Conservation (phyloP, 1,140 invertebrate genomes). For the Megathymus violae region DNA sequence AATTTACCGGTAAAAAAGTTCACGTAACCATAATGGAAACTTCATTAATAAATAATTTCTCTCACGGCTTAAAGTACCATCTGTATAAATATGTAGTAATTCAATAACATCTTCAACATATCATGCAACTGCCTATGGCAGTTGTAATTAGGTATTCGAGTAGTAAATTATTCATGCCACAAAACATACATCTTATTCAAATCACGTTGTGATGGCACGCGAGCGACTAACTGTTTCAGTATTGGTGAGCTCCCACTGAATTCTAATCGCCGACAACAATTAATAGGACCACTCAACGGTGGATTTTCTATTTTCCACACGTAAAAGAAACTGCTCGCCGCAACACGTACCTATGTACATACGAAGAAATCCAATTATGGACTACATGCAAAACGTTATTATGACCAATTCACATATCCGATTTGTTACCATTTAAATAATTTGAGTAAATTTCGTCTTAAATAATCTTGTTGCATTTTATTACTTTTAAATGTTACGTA, state of each 20-base stretch:
- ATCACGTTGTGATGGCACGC: constrained; percentile 70
- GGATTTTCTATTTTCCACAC: constrained; percentile 82
- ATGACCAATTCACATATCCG: constrained; percentile 4
- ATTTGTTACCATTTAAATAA: neutral
- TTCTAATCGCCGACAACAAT: constrained; percentile 78
- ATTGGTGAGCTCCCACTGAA: constrained; percentile 67
- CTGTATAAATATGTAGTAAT: constrained; percentile 50
- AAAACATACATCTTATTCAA: constrained; percentile 60
- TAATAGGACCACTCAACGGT: constrained; percentile 80
- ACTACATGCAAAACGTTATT: constrained; percentile 36
- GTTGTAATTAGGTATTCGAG: constrained; percentile 59
- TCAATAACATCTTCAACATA: constrained; percentile 54
- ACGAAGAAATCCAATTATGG: constrained; percentile 72
- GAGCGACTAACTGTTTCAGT: constrained; percentile 76
- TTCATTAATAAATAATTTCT: constrained; percentile 54
- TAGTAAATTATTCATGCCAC: constrained; percentile 57
- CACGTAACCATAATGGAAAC: constrained; percentile 42
- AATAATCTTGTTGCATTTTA: neutral
- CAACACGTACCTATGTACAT: constrained; percentile 56
- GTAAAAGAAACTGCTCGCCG: constrained; percentile 80
- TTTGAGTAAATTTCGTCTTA: neutral
- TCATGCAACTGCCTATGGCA: constrained; percentile 52
- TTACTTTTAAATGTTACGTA: constrained; percentile 14
- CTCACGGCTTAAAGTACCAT: constrained; percentile 30
- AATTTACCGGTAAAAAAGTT: neutral